phyloP scores from a whole-genome alignment of 2,113 vertebrate species.

The Aegithalos caudatus region DNA sequence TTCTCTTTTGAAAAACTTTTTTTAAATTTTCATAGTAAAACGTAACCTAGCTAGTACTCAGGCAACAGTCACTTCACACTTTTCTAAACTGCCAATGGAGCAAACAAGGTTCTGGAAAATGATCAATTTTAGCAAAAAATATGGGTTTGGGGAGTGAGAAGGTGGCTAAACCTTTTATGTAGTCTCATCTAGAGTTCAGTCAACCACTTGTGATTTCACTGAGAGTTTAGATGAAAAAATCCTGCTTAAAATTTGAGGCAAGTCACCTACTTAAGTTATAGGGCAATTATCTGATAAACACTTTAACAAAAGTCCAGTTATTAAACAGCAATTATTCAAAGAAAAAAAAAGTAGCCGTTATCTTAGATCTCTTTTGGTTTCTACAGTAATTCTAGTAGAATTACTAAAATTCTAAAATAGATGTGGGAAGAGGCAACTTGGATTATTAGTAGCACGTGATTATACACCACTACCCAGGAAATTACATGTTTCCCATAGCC shows the following conservation, averaged over 20 bases:
- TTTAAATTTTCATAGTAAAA: background rate
- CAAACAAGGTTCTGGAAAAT: background rate
- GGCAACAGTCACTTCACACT: background rate
- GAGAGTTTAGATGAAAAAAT: background rate
- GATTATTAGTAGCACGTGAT: background rate
- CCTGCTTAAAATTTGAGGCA: background rate
- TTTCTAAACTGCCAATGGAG: background rate
- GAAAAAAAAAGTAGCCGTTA: background rate
- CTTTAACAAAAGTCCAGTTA: background rate
- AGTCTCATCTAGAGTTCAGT: background rate
- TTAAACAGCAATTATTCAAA: background rate
- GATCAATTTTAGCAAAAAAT: background rate
- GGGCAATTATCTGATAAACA: background rate
- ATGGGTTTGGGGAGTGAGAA: fast-evolving
- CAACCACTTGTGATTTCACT: background rate
- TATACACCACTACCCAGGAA: background rate
- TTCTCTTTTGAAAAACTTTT: background rate
- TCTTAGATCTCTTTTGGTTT: background rate
- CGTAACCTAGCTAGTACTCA: background rate
- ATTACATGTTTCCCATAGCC: background rate
- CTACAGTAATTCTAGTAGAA: background rate
- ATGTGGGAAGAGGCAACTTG: background rate
- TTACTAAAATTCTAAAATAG: background rate
- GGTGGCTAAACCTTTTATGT: background rate
- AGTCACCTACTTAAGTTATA: background rate